phyloP scores from a whole-genome alignment of 1,140 invertebrate species.

The Papilio aristodemus region DNA sequence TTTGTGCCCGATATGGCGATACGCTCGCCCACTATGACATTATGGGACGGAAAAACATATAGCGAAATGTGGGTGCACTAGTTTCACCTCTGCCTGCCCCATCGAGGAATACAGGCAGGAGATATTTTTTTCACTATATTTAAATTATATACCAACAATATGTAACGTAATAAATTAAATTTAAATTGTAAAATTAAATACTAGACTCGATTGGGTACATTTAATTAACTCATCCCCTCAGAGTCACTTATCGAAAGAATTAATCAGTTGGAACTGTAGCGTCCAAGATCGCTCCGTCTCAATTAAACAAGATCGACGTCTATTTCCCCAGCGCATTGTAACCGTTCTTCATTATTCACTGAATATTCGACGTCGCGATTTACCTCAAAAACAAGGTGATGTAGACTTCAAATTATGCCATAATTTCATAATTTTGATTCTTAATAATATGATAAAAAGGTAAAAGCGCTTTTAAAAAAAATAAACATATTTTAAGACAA shows the following conservation, averaged over 20 bases:
- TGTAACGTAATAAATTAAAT: too few relatives aligned
- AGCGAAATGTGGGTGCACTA: too few relatives aligned
- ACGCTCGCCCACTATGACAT: too few relatives aligned
- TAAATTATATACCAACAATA: too few relatives aligned
- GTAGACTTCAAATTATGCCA: neutral
- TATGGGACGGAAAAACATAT: too few relatives aligned
- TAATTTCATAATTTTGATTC: neutral
- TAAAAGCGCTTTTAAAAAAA: too few relatives aligned
- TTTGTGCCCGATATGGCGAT: too few relatives aligned
- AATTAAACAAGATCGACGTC: slow-evolving; percentile 33
- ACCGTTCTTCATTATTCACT: slow-evolving; percentile 28
- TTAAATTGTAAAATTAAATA: neutral
- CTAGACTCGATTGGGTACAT: neutral
- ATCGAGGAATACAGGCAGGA: too few relatives aligned
- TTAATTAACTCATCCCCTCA: slow-evolving; percentile 14
- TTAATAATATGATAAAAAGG: neutral
- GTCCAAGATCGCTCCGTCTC: slow-evolving; percentile 28
- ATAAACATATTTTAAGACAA: too few relatives aligned
- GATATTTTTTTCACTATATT: too few relatives aligned
- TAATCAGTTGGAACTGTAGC: slow-evolving; percentile 26
- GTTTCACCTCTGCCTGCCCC: too few relatives aligned
- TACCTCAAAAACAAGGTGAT: neutral
- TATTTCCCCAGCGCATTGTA: slow-evolving; percentile 23
- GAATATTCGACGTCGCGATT: neutral
- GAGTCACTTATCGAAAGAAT: slow-evolving; percentile 26